Evolutionary conservation across 2,113 vertebrate genomes (phyloP).

Genomic region (Petrocephalus microphthalmus): DNA sequence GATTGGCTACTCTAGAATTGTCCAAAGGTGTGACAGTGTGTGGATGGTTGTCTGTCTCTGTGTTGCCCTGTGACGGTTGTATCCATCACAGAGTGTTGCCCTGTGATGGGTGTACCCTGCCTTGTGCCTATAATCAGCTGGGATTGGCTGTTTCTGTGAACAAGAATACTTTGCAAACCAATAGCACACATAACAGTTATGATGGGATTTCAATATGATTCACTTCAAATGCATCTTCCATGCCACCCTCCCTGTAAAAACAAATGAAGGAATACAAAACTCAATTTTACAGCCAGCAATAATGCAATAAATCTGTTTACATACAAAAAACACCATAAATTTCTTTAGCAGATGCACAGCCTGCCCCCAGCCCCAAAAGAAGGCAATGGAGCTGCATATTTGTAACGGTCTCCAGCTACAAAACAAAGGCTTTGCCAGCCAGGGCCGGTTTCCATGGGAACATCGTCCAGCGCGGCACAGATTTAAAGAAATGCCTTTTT

Average conservation of each 20-base stretch:
- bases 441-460: conserved; percentile 51
- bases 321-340: neutral
- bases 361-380: neutral
- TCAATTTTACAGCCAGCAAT: neutral
- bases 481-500: conserved; percentile 36
- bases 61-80: no score
- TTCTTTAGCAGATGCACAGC: neutral
- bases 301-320: neutral
- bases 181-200: neutral
- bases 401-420: conserved; percentile 32
- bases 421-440: conserved; percentile 41
- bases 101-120: no score
- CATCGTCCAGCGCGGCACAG: conserved; percentile 26
- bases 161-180: neutral
- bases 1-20: no score
- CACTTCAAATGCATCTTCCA: neutral
- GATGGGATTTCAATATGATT: neutral
- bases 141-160: neutral
- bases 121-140: no score
- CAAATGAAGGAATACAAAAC: neutral
- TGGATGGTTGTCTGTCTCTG: no score
- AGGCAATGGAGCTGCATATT: conserved; percentile 33
- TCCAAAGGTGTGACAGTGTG: no score
- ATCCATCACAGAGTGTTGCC: no score
- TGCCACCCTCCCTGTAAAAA: neutral